phyloP scores from a whole-genome alignment of 2,888 invertebrate genomes.

The Agelastica alni region DNA sequence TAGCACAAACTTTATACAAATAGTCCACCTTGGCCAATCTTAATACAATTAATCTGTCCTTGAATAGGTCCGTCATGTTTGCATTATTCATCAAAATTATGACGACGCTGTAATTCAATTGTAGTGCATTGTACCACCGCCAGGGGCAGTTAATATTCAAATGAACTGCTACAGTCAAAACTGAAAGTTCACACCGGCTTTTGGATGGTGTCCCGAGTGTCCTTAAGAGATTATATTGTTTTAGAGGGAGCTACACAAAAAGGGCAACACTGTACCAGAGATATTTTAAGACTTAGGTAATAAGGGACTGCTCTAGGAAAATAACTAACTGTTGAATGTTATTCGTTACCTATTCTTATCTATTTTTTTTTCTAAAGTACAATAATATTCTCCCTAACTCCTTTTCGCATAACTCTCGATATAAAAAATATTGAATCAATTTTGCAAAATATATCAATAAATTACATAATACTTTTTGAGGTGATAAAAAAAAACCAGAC shows the following conservation, averaged over 20 bases:
- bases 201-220: conserved; percentile 26
- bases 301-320: too few species aligned
- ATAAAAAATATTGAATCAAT: too few species aligned
- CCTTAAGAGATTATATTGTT: conserved; percentile 33
- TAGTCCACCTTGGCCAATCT: conserved; percentile 28
- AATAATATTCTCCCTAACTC: too few species aligned
- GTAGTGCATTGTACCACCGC: conserved; percentile 34
- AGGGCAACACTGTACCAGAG: conserved; percentile 18
- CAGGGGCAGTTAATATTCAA: conserved; percentile 38
- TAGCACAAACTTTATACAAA: conserved; percentile 1
- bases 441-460: too few species aligned
- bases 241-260: neutral
- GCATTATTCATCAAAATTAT: conserved; percentile 40
- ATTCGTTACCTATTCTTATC: too few species aligned
- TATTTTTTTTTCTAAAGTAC: too few species aligned
- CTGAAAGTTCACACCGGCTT: conserved; percentile 11
- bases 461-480: too few species aligned
- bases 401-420: too few species aligned
- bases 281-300: conserved; percentile 17
- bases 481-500: too few species aligned
- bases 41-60: conserved; percentile 34
- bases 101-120: conserved; percentile 39
- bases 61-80: conserved; percentile 32
- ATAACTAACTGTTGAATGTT: too few species aligned
- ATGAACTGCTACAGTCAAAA: conserved; percentile 24